Evolutionary conservation across 2,888 invertebrate species (phyloP), one percentile per base, ranked within the genome.

Genomic region (Perizoma affinitatum): DNA sequence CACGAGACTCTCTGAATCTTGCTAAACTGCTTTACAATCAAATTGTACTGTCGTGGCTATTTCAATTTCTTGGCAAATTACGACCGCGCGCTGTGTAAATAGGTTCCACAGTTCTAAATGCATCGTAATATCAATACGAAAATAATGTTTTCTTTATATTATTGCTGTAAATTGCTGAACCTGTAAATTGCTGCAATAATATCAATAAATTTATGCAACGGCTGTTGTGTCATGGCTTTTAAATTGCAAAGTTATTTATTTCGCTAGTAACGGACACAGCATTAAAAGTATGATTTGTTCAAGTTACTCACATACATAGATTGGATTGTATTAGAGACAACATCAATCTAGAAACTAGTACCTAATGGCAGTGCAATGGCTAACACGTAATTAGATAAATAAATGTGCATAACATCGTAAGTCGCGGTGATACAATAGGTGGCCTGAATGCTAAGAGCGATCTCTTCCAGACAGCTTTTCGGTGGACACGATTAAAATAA

Each of bases 1-100:
- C 80, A 72, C 66, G 64, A 72, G 74, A 74, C 80, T 83, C 82
- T 81, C 80, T 81, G 72, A 73, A 79, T 70, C 70, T 73, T 72
- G 67, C 71, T 73, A 69, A 70, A 77, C 72, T 70, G 73, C 75
- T 77, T 78, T 72, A 70, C 70, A 70, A 74, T 78, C 72, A 74
- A 69, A 71, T 74, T 75, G 75, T 71, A 74, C 69, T 72, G 72
- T 65, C 68, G 62, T 58, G 56, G 56, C 60, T 49, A 46, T 67
- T 71, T 63, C 61, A 67, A 69, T 65, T 65, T 22, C 67, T 67
- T 67, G 63, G 69, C 72, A 70, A 71, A 66, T 69, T 73, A 72
- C 69, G 66, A 68, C 58, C 50, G 49, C 57, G 49, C 60, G 34
- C 47, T 22, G 54, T 63, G 62, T 66, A 65, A 65, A 70, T 62